phyloP scores from a whole-genome alignment of 2,113 vertebrate species.

The Campylorhamphus procurvoides region DNA sequence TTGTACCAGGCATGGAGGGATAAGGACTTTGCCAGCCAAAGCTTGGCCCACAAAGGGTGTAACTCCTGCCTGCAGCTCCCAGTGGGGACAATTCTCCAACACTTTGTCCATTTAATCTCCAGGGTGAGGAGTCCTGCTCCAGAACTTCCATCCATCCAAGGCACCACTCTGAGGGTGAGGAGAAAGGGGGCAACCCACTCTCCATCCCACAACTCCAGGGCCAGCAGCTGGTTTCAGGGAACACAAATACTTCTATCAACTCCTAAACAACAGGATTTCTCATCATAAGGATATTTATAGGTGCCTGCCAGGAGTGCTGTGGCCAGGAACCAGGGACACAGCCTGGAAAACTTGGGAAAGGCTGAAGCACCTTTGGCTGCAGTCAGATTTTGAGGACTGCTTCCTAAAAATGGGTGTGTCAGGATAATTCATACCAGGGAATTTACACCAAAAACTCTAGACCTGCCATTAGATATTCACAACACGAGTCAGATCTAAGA shows the following conservation, averaged over 20 bases:
- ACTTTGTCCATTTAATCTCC: background rate
- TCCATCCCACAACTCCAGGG: background rate
- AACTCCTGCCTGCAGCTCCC: background rate
- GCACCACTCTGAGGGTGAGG: background rate
- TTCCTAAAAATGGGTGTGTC: background rate
- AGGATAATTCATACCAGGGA: background rate
- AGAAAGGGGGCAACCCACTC: background rate
- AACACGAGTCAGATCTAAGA: background rate
- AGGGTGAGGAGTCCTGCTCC: background rate
- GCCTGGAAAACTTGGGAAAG: background rate
- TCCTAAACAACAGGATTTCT: background rate
- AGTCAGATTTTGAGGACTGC: background rate
- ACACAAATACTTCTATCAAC: background rate
- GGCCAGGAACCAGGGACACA: background rate
- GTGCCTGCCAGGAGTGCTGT: background rate
- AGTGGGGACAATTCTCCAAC: background rate
- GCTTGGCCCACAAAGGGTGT: accelerated
- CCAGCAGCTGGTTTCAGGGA: background rate
- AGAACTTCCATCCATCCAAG: background rate
- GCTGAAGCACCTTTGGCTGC: background rate
- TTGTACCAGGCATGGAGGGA: accelerated
- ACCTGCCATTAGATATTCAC: background rate
- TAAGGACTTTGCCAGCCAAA: background rate
- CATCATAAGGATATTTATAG: background rate
- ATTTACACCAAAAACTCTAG: background rate